Percentiles rank a stretch among this genome's conserved stretches.
Evolutionary conservation across 64 coral and sea anemone species (phyloP).

Genomic region (Anthopleura sola): DNA sequence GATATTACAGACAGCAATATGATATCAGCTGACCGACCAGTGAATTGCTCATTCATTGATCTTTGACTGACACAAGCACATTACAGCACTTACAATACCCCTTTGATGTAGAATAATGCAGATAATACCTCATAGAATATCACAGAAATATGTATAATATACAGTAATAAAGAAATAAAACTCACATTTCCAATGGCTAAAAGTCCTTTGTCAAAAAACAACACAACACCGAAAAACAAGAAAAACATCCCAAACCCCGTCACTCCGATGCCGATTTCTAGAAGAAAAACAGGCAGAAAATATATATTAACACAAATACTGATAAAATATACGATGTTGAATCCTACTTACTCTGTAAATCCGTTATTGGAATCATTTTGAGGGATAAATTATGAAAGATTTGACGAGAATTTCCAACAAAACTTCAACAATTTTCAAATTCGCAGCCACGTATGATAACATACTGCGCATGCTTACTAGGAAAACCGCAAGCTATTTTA

Average conservation of each 20-base stretch:
- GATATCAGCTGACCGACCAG: background rate
- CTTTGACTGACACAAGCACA: too few species aligned
- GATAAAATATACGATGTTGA: background rate
- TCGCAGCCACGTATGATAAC: conserved; percentile 51
- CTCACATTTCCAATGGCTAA: conserved; percentile 99
- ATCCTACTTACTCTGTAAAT: conserved; percentile 95
- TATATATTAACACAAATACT: background rate
- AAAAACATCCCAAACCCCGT: conserved; percentile 97
- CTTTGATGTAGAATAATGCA: background rate
- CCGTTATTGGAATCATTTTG: conserved; percentile 95
- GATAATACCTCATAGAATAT: too few species aligned
- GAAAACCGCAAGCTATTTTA: background rate
- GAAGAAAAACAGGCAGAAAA: conserved; percentile 19
- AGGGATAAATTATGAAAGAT: conserved; percentile 12
- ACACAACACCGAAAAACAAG: conserved; percentile 93
- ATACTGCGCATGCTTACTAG: conserved; percentile 16
- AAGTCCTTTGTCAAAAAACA: conserved; percentile 99
- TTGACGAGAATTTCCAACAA: background rate
- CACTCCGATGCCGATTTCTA: conserved; percentile 98
- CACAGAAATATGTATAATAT: background rate
- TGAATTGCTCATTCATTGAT: too few species aligned
- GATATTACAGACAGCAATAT: background rate
- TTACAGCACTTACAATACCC: background rate
- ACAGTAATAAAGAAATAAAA: background rate
- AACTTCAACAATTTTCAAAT: conserved; percentile 2